A percentile compares a stretch with the other conserved stretches of the same genome.
phyloP scores from a whole-genome alignment of 2,888 invertebrate genomes.

The Hypsopygia costalis region DNA sequence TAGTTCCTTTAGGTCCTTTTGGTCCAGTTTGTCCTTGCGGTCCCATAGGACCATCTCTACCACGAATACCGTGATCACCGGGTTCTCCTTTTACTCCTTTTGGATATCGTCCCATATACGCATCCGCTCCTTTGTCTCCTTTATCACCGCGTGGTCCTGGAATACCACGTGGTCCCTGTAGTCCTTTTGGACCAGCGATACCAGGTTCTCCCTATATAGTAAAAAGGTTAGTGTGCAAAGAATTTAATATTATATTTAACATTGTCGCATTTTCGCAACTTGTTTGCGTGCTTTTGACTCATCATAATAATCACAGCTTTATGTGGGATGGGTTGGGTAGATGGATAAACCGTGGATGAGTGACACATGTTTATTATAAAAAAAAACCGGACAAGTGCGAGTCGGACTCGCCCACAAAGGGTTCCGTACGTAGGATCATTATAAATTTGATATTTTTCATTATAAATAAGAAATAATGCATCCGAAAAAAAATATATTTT shows the following conservation, averaged over 20 bases:
- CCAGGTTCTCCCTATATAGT: conserved; percentile 86
- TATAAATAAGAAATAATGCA: too few relatives aligned
- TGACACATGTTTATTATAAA: too few relatives aligned
- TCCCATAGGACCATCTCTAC: conserved; percentile 83
- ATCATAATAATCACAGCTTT: too few relatives aligned
- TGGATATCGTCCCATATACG: conserved; percentile 83
- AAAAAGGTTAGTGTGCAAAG: background rate
- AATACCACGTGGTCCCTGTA: conserved; percentile 87
- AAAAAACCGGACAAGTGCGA: too few relatives aligned
- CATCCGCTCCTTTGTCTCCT: conserved; percentile 91
- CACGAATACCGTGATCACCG: conserved; percentile 86
- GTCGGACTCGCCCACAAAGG: too few relatives aligned
- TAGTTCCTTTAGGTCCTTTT: conserved; percentile 81
- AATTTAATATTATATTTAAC: background rate
- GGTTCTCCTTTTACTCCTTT: conserved; percentile 94
- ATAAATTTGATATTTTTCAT: too few relatives aligned
- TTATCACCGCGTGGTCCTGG: conserved; percentile 83
- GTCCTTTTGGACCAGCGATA: conserved; percentile 83
- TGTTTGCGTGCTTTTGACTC: too few relatives aligned
- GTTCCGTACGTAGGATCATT: too few relatives aligned
- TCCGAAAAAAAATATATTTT: too few relatives aligned
- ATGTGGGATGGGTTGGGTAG: too few relatives aligned
- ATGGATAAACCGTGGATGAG: too few relatives aligned
- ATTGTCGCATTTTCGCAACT: too few relatives aligned
- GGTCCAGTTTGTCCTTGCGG: conserved; percentile 81